Evolutionary conservation across 2,888 invertebrate species (phyloP).

Genomic region (Trichopoda pennipes): DNA sequence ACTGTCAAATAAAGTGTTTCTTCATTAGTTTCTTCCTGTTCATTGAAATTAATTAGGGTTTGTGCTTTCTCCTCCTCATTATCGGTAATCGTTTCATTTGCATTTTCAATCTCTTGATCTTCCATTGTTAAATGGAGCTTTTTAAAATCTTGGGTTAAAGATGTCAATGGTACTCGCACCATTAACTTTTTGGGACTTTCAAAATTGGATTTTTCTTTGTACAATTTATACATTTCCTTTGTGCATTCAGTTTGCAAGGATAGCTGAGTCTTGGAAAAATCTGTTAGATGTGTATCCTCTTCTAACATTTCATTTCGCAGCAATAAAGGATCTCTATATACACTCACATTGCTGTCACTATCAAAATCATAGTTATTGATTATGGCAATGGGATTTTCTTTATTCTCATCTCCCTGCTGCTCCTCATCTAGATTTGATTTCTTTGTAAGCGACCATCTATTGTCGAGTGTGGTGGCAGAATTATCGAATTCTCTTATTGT

Average conservation of each 20-base stretch:
- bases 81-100: background rate
- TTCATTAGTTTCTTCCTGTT: background rate
- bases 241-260: slow-evolving; percentile 45
- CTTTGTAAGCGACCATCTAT: too few species aligned
- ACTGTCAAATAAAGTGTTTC: background rate
- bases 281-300: slow-evolving; percentile 35
- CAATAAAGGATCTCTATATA: slow-evolving; percentile 47
- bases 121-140: slow-evolving; percentile 62
- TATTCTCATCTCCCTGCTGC: slow-evolving; percentile 33
- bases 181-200: slow-evolving; percentile 59
- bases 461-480: background rate
- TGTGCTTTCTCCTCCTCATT: background rate
- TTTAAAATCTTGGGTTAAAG: slow-evolving; percentile 65
- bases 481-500: background rate
- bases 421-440: too few species aligned
- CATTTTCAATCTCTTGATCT: slow-evolving; percentile 8
- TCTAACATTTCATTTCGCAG: slow-evolving; percentile 34
- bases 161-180: slow-evolving; percentile 64
- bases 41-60: background rate
- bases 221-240: slow-evolving; percentile 49
- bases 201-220: slow-evolving; percentile 46
- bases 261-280: slow-evolving; percentile 34
- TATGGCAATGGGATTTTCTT: slow-evolving; percentile 45
- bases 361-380: slow-evolving; percentile 27
- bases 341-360: slow-evolving; percentile 48